A percentile compares a stretch with the other conserved stretches of the same genome.
Conservation (phyloP, 2,113 vertebrate genomes). For the Clarias batrachus region DNA sequence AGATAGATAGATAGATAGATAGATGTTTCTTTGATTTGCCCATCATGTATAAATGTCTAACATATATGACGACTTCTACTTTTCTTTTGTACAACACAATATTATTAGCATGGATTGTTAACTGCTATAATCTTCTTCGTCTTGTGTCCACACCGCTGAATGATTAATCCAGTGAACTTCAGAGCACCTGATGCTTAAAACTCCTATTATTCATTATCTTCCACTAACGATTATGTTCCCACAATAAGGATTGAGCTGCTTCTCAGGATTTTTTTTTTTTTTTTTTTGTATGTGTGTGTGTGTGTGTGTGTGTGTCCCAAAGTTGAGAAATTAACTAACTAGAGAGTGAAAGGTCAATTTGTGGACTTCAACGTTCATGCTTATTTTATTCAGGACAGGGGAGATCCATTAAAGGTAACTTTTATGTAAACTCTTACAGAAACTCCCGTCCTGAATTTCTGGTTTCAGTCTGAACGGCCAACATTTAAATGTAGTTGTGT, state of each 20-base stretch:
- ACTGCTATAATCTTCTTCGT: not conserved
- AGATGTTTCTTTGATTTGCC: not conserved
- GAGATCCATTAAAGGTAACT: conserved; percentile 65
- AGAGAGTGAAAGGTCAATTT: conserved; percentile 32
- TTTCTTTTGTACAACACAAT: not conserved
- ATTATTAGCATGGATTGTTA: not conserved
- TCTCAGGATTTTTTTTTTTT: not conserved
- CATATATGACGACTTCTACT: not conserved
- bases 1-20: no score
- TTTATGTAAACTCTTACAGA: not conserved
- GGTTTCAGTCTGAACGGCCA: not conserved
- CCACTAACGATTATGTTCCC: conserved; percentile 47
- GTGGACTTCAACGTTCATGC: not conserved
- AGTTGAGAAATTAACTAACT: conserved; percentile 47
- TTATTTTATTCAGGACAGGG: no score
- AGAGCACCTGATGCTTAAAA: conserved; percentile 40
- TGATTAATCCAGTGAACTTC: conserved; percentile 30
- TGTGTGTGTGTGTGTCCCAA: conserved; percentile 21
- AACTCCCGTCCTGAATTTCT: not conserved
- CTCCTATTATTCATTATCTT: conserved; percentile 52
- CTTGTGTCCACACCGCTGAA: not conserved
- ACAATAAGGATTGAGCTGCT: conserved; percentile 2
- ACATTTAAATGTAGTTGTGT: conserved; percentile 22
- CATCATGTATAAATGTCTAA: not conserved
- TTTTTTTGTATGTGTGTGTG: not conserved